Percentiles rank a stretch among this genome's conserved stretches.
Evolutionary conservation across 2,113 vertebrate species (phyloP).

Genomic region (Xiphorhynchus elegans): DNA sequence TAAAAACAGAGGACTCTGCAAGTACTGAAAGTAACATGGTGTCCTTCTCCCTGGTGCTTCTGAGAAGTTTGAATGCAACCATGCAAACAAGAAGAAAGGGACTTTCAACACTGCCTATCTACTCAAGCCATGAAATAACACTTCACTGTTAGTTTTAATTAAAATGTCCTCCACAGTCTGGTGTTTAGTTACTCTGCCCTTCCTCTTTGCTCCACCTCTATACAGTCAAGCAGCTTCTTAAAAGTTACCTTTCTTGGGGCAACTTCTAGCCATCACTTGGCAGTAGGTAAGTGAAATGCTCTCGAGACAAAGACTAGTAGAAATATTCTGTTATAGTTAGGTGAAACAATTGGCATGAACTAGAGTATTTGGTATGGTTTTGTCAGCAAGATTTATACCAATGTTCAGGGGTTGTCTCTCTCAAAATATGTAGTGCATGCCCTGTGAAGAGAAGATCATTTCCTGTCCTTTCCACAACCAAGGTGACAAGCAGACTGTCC

Average conservation of each 20-base stretch:
- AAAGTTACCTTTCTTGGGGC: not conserved
- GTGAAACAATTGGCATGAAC: not conserved
- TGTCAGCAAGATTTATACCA: not conserved
- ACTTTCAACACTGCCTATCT: not conserved
- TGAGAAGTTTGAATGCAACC: not conserved
- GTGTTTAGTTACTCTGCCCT: not conserved
- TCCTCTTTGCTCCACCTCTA: not conserved
- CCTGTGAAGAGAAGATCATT: not conserved
- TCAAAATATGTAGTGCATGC: not conserved
- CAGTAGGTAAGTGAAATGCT: not conserved
- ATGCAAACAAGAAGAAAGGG: not conserved
- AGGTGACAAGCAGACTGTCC: not conserved
- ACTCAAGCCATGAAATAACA: not conserved
- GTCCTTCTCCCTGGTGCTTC: not conserved
- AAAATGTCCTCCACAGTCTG: not conserved
- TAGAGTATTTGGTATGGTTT: not conserved
- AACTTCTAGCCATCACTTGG: not conserved
- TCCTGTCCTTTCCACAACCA: not conserved
- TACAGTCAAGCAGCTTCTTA: not conserved
- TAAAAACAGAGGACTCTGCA: not conserved
- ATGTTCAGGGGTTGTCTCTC: not conserved
- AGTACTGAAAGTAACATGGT: not conserved
- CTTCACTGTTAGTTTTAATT: not conserved
- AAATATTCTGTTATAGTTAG: not conserved
- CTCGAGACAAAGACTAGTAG: not conserved